A percentile compares a stretch with the other conserved stretches of the same genome.
These are phyloP conservation scores for Meandrusa payeni DNA, from an alignment of 2,888 invertebrate genomes.

Conservation along the genomic window DNA sequence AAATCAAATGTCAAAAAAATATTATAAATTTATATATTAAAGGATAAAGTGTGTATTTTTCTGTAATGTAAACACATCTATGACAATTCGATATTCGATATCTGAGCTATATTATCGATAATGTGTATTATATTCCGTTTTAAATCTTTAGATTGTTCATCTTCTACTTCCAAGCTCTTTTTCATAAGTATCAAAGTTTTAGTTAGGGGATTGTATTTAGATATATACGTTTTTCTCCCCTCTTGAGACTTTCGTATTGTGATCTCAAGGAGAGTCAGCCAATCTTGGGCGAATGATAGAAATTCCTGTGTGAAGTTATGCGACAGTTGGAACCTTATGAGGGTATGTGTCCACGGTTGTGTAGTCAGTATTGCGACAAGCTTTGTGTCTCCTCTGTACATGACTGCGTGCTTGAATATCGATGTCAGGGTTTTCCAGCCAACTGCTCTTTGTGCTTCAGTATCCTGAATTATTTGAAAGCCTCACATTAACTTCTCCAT, in stretches of 20 bases:
- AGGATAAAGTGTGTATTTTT: no score
- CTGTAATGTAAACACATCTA: no score
- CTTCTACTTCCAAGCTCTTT: conserved; percentile 42
- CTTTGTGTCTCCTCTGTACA: conserved; percentile 54
- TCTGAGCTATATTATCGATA: conserved; percentile 51
- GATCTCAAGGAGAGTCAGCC: conserved; percentile 59
- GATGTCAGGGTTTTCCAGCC: conserved; percentile 67
- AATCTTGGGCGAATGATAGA: conserved; percentile 54
- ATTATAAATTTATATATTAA: no score
- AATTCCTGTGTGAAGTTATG: conserved; percentile 58
- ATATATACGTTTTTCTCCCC: conserved; percentile 41
- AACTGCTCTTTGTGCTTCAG: conserved; percentile 52
- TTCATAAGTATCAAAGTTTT: conserved; percentile 54
- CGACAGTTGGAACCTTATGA: conserved; percentile 66
- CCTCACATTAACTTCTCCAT: no score
- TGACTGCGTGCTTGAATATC: conserved; percentile 63
- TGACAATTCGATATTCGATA: conserved; percentile 22
- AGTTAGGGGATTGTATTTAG: conserved; percentile 52
- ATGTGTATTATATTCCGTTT: conserved; percentile 43
- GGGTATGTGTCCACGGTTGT: conserved; percentile 66
- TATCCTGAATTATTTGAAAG: conserved; percentile 45
- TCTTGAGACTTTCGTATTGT: conserved; percentile 50
- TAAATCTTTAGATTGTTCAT: conserved; percentile 42
- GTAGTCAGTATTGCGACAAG: conserved; percentile 57
- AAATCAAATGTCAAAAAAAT: no score